Conservation (phyloP, 2,113 vertebrate genomes). For the Callipepla californica region DNA sequence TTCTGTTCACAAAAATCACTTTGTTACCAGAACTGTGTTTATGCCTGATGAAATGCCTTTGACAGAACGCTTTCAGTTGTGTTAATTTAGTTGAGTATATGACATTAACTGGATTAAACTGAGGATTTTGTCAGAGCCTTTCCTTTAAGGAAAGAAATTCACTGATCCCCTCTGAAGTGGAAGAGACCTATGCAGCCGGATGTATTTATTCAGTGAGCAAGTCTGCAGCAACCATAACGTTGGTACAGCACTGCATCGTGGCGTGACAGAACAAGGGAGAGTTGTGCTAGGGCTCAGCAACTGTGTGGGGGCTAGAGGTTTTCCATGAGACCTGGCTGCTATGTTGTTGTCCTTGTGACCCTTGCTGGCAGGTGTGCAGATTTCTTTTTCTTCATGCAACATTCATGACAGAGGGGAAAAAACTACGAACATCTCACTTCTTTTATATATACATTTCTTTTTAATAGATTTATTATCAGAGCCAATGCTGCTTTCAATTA, state of each 20-base stretch:
- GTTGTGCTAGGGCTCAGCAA: not conserved
- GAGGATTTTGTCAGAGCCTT: slow-evolving; percentile 40
- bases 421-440: too few species aligned
- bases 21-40: slow-evolving; percentile 30
- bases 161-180: slow-evolving; percentile 53
- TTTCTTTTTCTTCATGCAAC: fast-evolving
- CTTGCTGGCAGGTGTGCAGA: not conserved
- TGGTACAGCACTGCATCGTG: not conserved
- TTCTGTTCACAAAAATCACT: slow-evolving; percentile 59
- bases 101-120: slow-evolving; percentile 44
- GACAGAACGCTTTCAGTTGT: slow-evolving; percentile 56
- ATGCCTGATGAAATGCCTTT: slow-evolving; percentile 49
- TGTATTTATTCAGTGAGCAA: slow-evolving; percentile 43
- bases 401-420: not conserved
- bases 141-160: slow-evolving; percentile 54
- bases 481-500: not conserved
- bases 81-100: slow-evolving; percentile 50
- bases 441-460: not conserved
- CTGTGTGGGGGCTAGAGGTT: fast-evolving
- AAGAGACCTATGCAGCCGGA: not conserved
- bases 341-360: fast-evolving
- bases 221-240: not conserved
- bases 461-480: not conserved
- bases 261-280: not conserved
- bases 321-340: not conserved